Conservation (phyloP, 2,888 invertebrate genomes). For the Entomobrya multifasciata region DNA sequence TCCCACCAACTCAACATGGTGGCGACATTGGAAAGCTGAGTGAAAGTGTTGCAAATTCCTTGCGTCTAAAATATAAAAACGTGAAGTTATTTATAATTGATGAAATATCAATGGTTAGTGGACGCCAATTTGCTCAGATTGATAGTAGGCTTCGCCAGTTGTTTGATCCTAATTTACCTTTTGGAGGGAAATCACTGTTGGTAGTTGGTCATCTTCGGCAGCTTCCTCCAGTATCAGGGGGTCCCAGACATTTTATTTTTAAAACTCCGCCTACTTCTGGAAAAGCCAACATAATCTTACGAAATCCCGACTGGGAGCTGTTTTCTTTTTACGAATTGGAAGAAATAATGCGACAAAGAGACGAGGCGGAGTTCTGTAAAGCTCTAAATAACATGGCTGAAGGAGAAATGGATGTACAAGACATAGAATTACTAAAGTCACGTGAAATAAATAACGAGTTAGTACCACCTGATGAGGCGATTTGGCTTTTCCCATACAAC, state of each 20-base stretch:
- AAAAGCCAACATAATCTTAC: too few relatives aligned
- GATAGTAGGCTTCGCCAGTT: neutral
- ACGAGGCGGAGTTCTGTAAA: slow-evolving; percentile 73
- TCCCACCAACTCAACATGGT: slow-evolving; percentile 44
- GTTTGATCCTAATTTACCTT: too few relatives aligned
- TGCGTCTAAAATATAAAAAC: neutral
- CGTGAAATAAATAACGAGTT: too few relatives aligned
- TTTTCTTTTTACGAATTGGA: slow-evolving; percentile 48
- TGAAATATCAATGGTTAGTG: slow-evolving; percentile 58
- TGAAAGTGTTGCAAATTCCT: neutral
- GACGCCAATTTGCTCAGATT: too few relatives aligned
- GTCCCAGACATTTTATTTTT: slow-evolving; percentile 20
- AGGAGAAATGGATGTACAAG: slow-evolving; percentile 58
- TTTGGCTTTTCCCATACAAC: slow-evolving; percentile 67
- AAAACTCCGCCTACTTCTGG: neutral
- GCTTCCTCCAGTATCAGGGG: slow-evolving; percentile 71
- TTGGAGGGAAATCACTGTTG: slow-evolving; percentile 59
- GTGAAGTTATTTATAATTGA: slow-evolving; percentile 56
- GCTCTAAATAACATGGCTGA: slow-evolving; percentile 66
- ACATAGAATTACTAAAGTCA: too few relatives aligned
- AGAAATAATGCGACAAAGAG: slow-evolving; percentile 68
- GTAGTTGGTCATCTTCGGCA: slow-evolving; percentile 70
- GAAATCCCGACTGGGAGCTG: slow-evolving; percentile 32
- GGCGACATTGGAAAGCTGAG: slow-evolving; percentile 2
- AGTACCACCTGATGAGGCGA: slow-evolving; percentile 63